Percentiles rank a stretch among this genome's conserved stretches.
Conservation (phyloP, 2,888 invertebrate species). For the Candidula unifasciata region DNA sequence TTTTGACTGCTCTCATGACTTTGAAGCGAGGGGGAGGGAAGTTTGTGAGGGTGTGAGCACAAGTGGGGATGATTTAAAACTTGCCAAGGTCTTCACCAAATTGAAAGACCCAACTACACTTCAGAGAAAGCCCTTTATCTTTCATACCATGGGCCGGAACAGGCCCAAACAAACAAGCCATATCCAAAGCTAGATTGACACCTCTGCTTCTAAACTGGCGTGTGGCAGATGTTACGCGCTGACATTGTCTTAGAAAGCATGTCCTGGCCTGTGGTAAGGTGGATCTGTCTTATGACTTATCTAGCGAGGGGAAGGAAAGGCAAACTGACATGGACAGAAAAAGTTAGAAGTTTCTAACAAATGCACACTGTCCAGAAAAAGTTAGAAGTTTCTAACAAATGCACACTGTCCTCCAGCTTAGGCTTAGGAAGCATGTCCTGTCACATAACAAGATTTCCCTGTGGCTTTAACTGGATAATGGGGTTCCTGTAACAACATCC, state of each 20-base stretch:
- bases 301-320: no score
- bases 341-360: no score
- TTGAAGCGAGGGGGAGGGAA: background rate
- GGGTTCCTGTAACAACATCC: no score
- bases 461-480: no score
- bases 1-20: conserved; percentile 17
- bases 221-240: background rate
- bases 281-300: no score
- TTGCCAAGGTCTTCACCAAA: background rate
- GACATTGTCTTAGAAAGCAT: no score
- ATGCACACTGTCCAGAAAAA: background rate
- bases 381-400: no score
- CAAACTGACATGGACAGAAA: conserved; percentile 1
- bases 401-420: no score
- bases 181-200: background rate
- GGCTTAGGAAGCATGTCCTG: no score
- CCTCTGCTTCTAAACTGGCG: background rate
- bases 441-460: no score
- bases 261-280: no score
- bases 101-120: conserved; percentile 21
- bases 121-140: conserved; percentile 9
- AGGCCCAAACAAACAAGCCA: conserved; percentile 6
- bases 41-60: background rate
- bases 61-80: conserved; percentile 27
- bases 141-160: conserved; percentile 24